A percentile compares a stretch with the other conserved stretches of the same genome.
phyloP scores from a whole-genome alignment of 2,113 vertebrate species.

The Tor tambroides region DNA sequence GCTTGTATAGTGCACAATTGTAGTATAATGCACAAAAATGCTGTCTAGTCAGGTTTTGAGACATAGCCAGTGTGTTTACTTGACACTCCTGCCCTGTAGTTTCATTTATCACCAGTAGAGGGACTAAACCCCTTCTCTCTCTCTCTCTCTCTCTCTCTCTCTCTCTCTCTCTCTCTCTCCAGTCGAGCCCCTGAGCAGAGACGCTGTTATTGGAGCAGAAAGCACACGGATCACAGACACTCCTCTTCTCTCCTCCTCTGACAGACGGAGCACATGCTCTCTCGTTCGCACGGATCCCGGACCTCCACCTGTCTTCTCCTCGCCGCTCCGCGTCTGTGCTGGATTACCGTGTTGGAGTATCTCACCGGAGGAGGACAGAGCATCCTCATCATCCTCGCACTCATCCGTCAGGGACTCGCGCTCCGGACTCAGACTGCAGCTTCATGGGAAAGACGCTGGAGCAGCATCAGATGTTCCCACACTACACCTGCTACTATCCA shows the following conservation, averaged over 20 bases:
- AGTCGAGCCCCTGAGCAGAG: constrained; percentile 79
- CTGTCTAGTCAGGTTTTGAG: no score
- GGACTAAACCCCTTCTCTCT: no score
- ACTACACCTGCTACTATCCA: constrained; percentile 99
- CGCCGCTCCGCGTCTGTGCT: not conserved
- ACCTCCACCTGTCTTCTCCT: not conserved
- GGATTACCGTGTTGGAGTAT: not conserved
- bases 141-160: no score
- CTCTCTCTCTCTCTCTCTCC: not conserved
- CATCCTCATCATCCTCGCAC: not conserved
- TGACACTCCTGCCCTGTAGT: not conserved
- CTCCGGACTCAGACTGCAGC: constrained; percentile 69
- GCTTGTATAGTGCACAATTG: no score
- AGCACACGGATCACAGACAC: constrained; percentile 1
- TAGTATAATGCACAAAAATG: no score
- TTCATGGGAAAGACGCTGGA: constrained; percentile 99
- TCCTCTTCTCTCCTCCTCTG: constrained; percentile 2
- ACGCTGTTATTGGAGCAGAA: constrained; percentile 66
- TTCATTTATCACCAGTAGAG: not conserved
- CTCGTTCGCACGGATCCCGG: not conserved
- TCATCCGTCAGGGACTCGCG: not conserved
- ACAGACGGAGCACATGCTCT: constrained; percentile 11
- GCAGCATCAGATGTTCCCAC: constrained; percentile 99
- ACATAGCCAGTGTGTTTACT: not conserved
- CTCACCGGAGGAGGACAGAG: not conserved